Conservation (phyloP, 2,888 invertebrate species). For the Lasius platythorax region DNA sequence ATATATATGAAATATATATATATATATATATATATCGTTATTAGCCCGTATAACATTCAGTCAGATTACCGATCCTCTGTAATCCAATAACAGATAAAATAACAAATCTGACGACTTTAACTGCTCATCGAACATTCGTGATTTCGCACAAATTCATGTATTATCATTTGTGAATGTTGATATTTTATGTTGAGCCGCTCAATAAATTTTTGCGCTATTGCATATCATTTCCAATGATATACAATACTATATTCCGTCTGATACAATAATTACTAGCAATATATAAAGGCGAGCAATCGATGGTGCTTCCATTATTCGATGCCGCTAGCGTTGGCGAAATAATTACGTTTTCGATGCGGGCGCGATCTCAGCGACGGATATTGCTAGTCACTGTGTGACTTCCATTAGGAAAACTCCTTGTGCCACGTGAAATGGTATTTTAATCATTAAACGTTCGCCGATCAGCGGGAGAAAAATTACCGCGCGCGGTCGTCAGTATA, state of each 20-base stretch:
- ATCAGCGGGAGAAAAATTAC: conserved; percentile 44
- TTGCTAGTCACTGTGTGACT: neutral
- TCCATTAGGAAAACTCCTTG: conserved; percentile 26
- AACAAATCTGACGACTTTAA: conserved; percentile 35
- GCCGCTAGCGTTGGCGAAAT: conserved; percentile 12
- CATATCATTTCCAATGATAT: neutral
- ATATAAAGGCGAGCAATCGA: conserved; percentile 22
- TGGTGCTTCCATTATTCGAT: conserved; percentile 31
- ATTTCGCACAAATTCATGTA: conserved; percentile 11
- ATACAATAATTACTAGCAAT: conserved; percentile 29
- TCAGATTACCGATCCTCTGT: conserved; percentile 14
- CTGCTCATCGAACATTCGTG: conserved; percentile 9
- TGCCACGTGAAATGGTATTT: conserved; percentile 25
- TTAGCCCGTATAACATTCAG: conserved; percentile 21
- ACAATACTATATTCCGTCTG: neutral
- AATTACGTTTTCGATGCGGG: conserved; percentile 15
- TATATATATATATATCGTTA: neutral
- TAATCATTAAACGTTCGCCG: conserved; percentile 35
- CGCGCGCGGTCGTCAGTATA: conserved; percentile 17
- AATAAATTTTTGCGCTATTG: neutral
- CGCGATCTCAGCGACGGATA: neutral
- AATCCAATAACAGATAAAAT: conserved; percentile 37
- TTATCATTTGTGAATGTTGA: neutral
- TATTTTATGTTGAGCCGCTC: neutral
- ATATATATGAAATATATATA: neutral